Base-by-base conservation (phyloP, 2,888 invertebrate genomes). In the Allophyes oxyacanthae region DNA sequence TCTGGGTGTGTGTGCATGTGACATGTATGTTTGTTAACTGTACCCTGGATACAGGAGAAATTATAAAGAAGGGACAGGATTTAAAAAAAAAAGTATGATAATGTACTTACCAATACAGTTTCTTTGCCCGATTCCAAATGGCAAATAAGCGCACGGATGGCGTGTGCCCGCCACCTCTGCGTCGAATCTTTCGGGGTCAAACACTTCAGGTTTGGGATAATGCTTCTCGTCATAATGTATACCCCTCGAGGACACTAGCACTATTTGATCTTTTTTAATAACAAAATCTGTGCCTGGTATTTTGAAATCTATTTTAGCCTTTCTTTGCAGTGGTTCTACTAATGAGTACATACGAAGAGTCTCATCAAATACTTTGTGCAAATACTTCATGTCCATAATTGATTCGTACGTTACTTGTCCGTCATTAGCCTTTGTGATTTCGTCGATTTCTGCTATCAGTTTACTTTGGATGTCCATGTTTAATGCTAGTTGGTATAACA, bases 301-400 rank as follows among this genome's bases (percentile, higher is more conserved):
- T 32, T 65, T 75, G 62, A 92, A 92, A 20, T 82, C 76, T 10
- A 65, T 60, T 28, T 69, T 68, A 13, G 90, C 89, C 15, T 77
- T 76, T 20, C 93, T 82, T 43, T 84, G 86, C 4, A 92, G 69
- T 3, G 86, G 77, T 2, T 89, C 86, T 1, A 90, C 84, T 6
- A 94, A 79, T 0, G 95, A 91, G 72, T 89, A 91, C 69, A 89
- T 82, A 7, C 95, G 83, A 1, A 95, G 78, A 0, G 91, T 91
- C 75, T 73, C 86, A 77, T 75, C 78, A 9, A 91, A 82, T 10
- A 87, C 87, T 75, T 84, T 84, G 13, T 87, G 85, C 50, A 94
- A 56, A 61, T 92, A 94, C 10, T 76, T 73, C 84, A 94, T 82
- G 20, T 89, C 88, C 15, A 72, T 77, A 8, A 94, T 40, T 0